Evolutionary conservation across 2,113 vertebrate species (phyloP).

Genomic region (Heloderma charlesbogerti): DNA sequence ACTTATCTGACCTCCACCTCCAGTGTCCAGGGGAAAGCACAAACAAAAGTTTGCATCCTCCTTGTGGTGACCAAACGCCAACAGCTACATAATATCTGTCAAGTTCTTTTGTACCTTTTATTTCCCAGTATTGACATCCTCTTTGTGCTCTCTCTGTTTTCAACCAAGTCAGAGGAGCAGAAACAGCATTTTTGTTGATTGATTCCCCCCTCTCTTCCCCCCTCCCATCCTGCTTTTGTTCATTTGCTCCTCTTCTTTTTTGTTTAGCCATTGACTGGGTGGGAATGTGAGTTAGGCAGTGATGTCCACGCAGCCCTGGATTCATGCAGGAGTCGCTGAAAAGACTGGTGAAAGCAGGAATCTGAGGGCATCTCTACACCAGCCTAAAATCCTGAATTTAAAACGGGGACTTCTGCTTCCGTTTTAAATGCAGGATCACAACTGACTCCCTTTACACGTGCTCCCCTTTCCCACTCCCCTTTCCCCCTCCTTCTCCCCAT

Average conservation of each 20-base stretch:
- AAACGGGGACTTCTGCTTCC: too few species aligned
- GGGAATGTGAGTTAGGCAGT: constrained; percentile 10
- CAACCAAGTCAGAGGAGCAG: constrained; percentile 40
- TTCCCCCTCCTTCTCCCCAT: too few species aligned
- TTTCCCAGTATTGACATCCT: constrained; percentile 47
- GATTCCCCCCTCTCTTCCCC: constrained; percentile 56
- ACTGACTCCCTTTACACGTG: too few species aligned
- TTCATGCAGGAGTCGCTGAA: constrained; percentile 15
- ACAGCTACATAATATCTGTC: constrained; percentile 41
- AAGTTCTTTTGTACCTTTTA: constrained; percentile 47
- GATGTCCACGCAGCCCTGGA: constrained; percentile 1
- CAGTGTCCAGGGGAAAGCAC: not conserved
- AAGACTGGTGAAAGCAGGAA: not conserved
- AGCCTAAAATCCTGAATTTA: too few species aligned
- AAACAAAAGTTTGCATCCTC: not conserved
- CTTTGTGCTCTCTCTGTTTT: constrained; percentile 59
- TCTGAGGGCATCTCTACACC: too few species aligned
- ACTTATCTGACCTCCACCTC: not conserved
- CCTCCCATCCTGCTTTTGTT: constrained; percentile 49
- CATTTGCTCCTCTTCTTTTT: constrained; percentile 65
- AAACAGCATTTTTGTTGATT: constrained; percentile 64
- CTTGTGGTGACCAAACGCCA: constrained; percentile 42
- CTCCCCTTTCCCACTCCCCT: too few species aligned
- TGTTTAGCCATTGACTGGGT: constrained; percentile 45
- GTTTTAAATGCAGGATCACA: too few species aligned